Percentiles rank a stretch among this genome's conserved stretches.
These are phyloP conservation scores for Enoplosus armatus DNA, from an alignment of 2,797 vertebrate species.

Conservation along the genomic window DNA sequence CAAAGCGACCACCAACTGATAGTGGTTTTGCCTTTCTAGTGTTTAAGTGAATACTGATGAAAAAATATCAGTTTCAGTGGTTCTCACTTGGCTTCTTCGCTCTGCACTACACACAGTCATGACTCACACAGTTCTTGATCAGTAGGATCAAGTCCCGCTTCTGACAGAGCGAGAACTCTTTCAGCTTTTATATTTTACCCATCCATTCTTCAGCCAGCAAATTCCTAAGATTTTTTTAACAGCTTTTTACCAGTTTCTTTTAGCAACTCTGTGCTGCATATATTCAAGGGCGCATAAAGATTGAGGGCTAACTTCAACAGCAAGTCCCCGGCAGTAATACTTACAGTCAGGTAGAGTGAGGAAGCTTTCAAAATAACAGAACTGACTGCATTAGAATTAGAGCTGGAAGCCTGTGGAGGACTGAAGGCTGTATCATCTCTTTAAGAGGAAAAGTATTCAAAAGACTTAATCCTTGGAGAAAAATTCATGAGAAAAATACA, in stretches of 20 bases:
- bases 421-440: constrained; percentile 57
- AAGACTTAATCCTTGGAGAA: constrained; percentile 59
- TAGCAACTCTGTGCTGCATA: constrained; percentile 21
- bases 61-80: constrained; percentile 21
- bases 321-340: constrained; percentile 19
- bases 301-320: constrained; percentile 34
- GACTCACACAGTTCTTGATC: too few species aligned
- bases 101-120: constrained; percentile 3
- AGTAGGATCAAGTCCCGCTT: constrained; percentile 40
- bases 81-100: background rate
- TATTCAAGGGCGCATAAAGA: constrained; percentile 17
- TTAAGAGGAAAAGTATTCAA: constrained; percentile 49
- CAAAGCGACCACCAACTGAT: constrained; percentile 13
- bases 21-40: background rate
- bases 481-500: constrained; percentile 30
- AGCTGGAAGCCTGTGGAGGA: constrained; percentile 42
- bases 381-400: constrained; percentile 50
- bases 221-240: constrained; percentile 21
- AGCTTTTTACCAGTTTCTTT: constrained; percentile 19
- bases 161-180: constrained; percentile 14
- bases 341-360: constrained; percentile 49
- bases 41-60: constrained; percentile 11
- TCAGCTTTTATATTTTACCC: constrained; percentile 22
- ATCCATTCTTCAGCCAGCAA: constrained; percentile 16
- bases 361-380: constrained; percentile 48